Evolutionary conservation across 1,140 invertebrate genomes (phyloP), one percentile per base, ranked within the genome.

Genomic region (Drosophila lini): DNA sequence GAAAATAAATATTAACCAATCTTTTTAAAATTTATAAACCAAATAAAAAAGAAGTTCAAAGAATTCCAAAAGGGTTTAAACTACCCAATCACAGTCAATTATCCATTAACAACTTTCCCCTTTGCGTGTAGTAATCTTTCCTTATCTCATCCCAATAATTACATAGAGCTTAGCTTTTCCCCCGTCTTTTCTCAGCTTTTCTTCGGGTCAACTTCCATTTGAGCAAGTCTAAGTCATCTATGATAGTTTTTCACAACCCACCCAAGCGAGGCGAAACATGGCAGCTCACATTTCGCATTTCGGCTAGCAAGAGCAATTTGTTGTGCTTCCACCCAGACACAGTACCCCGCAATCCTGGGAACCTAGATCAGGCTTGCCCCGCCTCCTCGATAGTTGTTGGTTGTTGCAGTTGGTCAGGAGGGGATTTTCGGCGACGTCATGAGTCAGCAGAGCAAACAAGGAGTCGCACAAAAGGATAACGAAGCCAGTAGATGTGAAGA

Each of bases 261-360:
- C 31, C 69, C 69, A 73, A 71, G 36, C 69, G 67, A 59, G 38
- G 69, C 61, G 52, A 78, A 84, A 86, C 82, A 85, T 83, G 81
- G 77, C 81, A 84, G 81, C 81, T 84, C 81, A 70, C 81, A 84
- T 85, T 80, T 85, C 81, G 78, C 81, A 84, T 85, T 80, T 85
- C 60, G 78, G 74, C 75, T 77, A 84, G 75, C 22, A 31, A 60
- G 62, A 82, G 80, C 81, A 84, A 84, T 84, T 84, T 84, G 81
- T 85, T 84, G 71, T 80, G 77, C 62, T 76, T 77, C 59, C 68
- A 40, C 56, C 47, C 28, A 74, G 44, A 41, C 59, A 41, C 59
- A 62, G 59, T 13, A n/a, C 47, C 59, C 67, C 67, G 68, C 41
- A 76, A 22, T 69, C 47, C 65, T 36, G 36, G 19, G 58, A 10